Conservation (phyloP, 2,888 invertebrate species). For the Amiota communis region DNA sequence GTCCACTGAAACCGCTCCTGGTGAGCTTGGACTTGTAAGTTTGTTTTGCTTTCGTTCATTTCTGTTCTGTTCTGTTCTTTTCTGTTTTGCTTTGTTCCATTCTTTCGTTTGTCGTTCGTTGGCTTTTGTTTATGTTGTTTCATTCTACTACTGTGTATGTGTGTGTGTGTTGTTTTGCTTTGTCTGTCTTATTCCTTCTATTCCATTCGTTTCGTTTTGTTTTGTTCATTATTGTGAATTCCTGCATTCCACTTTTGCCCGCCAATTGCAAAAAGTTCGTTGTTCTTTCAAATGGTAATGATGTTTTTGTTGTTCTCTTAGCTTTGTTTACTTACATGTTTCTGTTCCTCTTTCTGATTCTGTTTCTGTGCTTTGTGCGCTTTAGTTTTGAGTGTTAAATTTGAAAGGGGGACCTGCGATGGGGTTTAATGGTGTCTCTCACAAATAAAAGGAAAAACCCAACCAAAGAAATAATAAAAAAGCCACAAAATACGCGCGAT, state of each 20-base stretch:
- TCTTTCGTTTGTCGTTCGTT: not conserved
- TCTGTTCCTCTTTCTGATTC: not conserved
- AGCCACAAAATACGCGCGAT: not conserved
- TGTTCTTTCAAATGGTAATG: constrained; percentile 13
- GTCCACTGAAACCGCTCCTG: no score
- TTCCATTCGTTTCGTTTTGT: constrained; percentile 25
- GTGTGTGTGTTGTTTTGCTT: constrained; percentile 19
- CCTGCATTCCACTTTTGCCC: constrained; percentile 30
- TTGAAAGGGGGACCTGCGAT: no score
- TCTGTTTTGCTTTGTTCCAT: not conserved
- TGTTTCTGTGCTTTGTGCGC: no score
- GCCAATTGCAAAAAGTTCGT: constrained; percentile 16
- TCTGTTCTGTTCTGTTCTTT: constrained; percentile 1
- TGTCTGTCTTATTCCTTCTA: no score
- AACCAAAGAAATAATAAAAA: not conserved
- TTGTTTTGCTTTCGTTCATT: constrained; percentile 36
- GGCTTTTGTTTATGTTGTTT: constrained; percentile 19
- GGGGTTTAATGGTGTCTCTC: no score
- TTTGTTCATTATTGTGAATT: constrained; percentile 22
- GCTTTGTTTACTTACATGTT: constrained; percentile 3
- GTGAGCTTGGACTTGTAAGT: not conserved
- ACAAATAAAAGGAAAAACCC: no score
- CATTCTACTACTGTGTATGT: constrained; percentile 38
- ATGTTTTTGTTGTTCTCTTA: not conserved
- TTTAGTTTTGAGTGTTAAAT: no score